phyloP scores from a whole-genome alignment of 2,888 invertebrate species.

The Linnaemya tessellans region DNA sequence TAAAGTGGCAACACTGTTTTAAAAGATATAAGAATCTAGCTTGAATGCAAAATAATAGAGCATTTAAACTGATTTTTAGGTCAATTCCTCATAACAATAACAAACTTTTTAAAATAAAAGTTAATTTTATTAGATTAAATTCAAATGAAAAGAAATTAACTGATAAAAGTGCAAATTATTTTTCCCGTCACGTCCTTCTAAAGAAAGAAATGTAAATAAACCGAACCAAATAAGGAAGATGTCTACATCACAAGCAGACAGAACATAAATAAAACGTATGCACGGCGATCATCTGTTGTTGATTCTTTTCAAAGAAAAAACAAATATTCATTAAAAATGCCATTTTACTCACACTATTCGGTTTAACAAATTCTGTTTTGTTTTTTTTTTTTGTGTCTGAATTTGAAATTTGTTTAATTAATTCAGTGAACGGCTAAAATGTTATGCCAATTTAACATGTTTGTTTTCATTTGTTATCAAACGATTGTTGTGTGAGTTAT shows the following conservation, averaged over 20 bases:
- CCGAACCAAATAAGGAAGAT: neutral
- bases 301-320: constrained; percentile 1
- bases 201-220: neutral
- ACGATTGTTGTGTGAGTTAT: neutral
- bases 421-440: constrained; percentile 46
- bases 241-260: neutral
- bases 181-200: neutral
- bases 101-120: neutral
- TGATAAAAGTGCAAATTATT: neutral
- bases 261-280: neutral
- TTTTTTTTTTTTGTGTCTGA: neutral
- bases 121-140: neutral
- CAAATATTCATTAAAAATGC: neutral
- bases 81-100: no score
- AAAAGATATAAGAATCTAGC: no score
- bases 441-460: constrained; percentile 39
- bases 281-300: no score
- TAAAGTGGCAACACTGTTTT: no score
- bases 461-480: constrained; percentile 24
- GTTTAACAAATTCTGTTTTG: neutral
- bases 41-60: no score
- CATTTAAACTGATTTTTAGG: no score
- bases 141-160: neutral
- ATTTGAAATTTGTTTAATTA: constrained; percentile 23
- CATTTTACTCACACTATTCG: neutral